Evolutionary conservation across 2,797 vertebrate genomes (phyloP).

Genomic region (Dallia pectoralis): DNA sequence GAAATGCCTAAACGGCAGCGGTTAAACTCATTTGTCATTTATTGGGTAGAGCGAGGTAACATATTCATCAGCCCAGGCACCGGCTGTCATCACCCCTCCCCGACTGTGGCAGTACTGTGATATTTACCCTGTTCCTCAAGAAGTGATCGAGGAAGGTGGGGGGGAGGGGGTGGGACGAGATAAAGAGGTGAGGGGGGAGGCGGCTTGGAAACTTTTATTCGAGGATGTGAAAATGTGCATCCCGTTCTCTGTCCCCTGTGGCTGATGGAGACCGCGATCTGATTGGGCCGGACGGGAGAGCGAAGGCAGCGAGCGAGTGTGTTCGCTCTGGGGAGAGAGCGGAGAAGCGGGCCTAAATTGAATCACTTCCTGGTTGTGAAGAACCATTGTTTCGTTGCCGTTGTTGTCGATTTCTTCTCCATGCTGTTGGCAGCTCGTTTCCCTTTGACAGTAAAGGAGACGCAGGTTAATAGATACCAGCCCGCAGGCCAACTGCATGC

Average conservation of each 20-base stretch:
- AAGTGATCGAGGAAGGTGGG: slow-evolving; percentile 56
- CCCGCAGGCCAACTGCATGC: slow-evolving; percentile 45
- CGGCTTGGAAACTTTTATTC: slow-evolving; percentile 50
- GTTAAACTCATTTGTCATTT: slow-evolving; percentile 89
- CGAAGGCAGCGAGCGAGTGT: slow-evolving; percentile 30
- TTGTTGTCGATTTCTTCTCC: slow-evolving; percentile 1
- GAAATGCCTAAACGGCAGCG: slow-evolving; percentile 78
- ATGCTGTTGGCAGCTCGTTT: slow-evolving; percentile 49
- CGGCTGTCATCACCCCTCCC: slow-evolving; percentile 56
- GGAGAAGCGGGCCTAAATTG: slow-evolving; percentile 60
- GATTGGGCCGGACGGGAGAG: slow-evolving; percentile 55
- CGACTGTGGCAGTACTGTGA: slow-evolving; percentile 64
- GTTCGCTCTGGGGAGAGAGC: slow-evolving; percentile 48
- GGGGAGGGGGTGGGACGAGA: too few species aligned
- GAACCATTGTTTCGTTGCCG: slow-evolving; percentile 23
- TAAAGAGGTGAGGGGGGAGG: background rate
- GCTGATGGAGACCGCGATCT: slow-evolving; percentile 51
- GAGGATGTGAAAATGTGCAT: slow-evolving; percentile 48
- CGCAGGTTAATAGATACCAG: slow-evolving; percentile 57
- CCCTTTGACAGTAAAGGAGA: slow-evolving; percentile 48
- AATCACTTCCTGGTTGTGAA: slow-evolving; percentile 58
- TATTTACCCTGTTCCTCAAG: slow-evolving; percentile 56
- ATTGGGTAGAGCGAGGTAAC: slow-evolving; percentile 81
- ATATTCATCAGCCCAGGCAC: slow-evolving; percentile 74
- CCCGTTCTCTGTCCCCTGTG: slow-evolving; percentile 45